Conservation (phyloP, 2,888 invertebrate species). For the Parapristionchus giblindavisi region DNA sequence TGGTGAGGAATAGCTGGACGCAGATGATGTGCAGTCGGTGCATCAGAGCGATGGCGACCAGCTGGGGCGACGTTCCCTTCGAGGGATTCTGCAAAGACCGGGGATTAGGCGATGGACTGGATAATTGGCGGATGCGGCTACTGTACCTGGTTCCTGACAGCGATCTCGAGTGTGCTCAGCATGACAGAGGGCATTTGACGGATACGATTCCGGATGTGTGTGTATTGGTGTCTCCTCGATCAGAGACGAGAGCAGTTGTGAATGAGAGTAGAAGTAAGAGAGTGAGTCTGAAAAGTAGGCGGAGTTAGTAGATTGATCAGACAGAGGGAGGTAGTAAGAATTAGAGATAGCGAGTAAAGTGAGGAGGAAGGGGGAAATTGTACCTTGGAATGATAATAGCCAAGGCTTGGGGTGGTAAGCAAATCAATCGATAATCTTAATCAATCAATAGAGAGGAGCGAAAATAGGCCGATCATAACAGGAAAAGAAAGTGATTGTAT, state of each 20-base stretch:
- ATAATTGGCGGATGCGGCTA: not conserved
- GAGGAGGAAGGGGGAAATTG: not conserved
- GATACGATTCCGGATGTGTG: not conserved
- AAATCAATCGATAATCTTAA: too few species aligned
- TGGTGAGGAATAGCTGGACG: constrained; percentile 35
- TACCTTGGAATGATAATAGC: too few species aligned
- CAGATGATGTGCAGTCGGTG: constrained; percentile 35
- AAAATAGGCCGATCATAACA: too few species aligned
- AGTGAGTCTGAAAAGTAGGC: not conserved
- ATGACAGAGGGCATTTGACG: constrained; percentile 15
- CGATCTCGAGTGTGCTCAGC: constrained; percentile 24
- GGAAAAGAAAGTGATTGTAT: not conserved
- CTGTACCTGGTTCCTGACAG: constrained; percentile 22
- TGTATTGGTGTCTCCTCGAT: not conserved
- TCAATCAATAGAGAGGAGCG: too few species aligned
- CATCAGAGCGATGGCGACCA: constrained; percentile 34
- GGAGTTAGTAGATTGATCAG: constrained; percentile 21
- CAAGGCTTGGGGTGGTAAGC: too few species aligned
- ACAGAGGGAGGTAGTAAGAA: constrained; percentile 9
- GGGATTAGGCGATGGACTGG: not conserved
- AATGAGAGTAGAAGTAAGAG: not conserved
- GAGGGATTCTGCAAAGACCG: constrained; percentile 6
- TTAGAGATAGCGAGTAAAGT: not conserved
- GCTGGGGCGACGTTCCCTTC: constrained; percentile 21
- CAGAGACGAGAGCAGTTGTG: not conserved